Conservation (phyloP, 2,797 vertebrate species). For the Heterohyrax brucei region DNA sequence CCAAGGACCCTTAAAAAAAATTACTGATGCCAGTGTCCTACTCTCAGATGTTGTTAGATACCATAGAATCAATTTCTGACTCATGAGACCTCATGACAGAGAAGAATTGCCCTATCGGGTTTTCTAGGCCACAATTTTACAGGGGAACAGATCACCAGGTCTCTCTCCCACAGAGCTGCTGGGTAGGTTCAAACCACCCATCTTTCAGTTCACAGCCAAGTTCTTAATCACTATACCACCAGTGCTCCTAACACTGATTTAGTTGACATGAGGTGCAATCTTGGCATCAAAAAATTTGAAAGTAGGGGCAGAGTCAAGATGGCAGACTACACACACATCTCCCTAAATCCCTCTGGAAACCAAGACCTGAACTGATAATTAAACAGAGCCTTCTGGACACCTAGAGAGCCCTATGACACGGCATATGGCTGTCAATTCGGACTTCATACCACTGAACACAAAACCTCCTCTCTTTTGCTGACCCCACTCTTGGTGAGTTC, state of each 20-base stretch:
- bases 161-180: background rate
- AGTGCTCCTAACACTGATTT: background rate
- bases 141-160: background rate
- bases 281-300: slow-evolving; percentile 8
- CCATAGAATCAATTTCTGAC: background rate
- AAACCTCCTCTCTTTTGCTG: too few species aligned
- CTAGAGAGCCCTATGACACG: too few species aligned
- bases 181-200: background rate
- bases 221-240: background rate
- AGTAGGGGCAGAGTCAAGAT: background rate
- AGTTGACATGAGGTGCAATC: background rate
- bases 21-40: background rate
- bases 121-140: background rate
- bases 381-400: too few species aligned
- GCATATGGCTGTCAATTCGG: too few species aligned
- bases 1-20: background rate
- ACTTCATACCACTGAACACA: too few species aligned
- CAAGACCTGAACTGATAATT: too few species aligned
- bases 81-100: background rate
- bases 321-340: too few species aligned
- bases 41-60: background rate
- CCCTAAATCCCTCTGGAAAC: too few species aligned
- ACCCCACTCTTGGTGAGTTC: too few species aligned
- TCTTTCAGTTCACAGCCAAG: background rate
- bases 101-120: background rate